A percentile compares a stretch with the other conserved stretches of the same genome.
These are phyloP conservation scores for Caenorhabditis sinica DNA, from an alignment of 2,888 invertebrate genomes.

Conservation along the genomic window DNA sequence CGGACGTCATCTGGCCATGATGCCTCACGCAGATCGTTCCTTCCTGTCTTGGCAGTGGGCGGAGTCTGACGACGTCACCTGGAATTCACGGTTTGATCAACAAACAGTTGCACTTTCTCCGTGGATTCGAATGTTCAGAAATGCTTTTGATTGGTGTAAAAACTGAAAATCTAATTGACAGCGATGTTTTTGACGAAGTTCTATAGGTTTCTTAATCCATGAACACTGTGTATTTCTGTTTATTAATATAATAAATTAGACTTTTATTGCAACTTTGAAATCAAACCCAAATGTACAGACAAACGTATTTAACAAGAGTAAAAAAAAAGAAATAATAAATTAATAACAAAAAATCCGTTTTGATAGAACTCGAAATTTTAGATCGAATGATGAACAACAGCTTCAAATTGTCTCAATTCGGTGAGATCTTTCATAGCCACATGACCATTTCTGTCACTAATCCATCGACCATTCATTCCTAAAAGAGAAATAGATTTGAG, in stretches of 20 bases:
- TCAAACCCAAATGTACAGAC: slow-evolving; percentile 39
- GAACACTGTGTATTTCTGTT: not conserved
- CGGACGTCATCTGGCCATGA: slow-evolving; percentile 96
- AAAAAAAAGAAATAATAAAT: slow-evolving; percentile 37
- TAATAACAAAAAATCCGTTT: slow-evolving; percentile 40
- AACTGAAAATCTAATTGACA: not conserved
- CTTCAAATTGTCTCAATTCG: slow-evolving; percentile 82
- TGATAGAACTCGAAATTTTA: slow-evolving; percentile 47
- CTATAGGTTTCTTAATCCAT: too few species aligned
- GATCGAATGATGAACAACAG: slow-evolving; percentile 82
- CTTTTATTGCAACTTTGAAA: slow-evolving; percentile 35
- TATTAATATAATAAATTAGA: not conserved
- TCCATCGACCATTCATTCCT: slow-evolving; percentile 79
- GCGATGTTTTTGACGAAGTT: not conserved
- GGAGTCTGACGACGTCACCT: slow-evolving; percentile 85
- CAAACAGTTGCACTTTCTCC: slow-evolving; percentile 87
- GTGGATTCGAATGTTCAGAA: slow-evolving; percentile 94
- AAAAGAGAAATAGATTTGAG: not conserved
- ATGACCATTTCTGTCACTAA: slow-evolving; percentile 82
- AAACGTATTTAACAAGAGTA: slow-evolving; percentile 28
- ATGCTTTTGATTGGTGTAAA: slow-evolving; percentile 87
- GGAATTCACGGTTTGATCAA: slow-evolving; percentile 34
- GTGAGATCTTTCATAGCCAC: slow-evolving; percentile 83
- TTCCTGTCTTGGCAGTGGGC: slow-evolving; percentile 94
- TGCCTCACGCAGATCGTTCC: slow-evolving; percentile 95